A percentile compares a stretch with the other conserved stretches of the same genome.
These are phyloP conservation scores for Nemoura dubitans DNA, from an alignment of 2,888 invertebrate species.

Conservation along the genomic window DNA sequence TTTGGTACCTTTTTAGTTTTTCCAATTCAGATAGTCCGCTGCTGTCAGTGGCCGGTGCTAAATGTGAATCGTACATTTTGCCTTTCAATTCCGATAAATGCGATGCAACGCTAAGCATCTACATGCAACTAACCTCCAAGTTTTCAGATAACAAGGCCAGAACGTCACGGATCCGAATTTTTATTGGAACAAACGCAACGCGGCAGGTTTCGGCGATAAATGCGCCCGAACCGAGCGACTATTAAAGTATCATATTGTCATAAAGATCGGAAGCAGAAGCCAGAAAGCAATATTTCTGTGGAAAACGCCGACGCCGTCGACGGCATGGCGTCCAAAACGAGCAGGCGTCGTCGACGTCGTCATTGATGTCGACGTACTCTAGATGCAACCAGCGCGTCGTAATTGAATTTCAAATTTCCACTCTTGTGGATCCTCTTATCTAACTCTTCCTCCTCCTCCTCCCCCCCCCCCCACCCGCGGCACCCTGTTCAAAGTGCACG, in stretches of 20 bases:
- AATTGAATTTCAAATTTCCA: constrained; percentile 39
- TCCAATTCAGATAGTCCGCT: no score
- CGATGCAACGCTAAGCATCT: no score
- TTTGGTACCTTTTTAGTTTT: no score
- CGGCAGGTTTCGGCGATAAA: not conserved
- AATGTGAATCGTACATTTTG: no score
- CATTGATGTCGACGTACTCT: not conserved
- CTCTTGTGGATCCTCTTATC: constrained; percentile 36
- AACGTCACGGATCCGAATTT: not conserved
- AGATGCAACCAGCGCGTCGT: not conserved
- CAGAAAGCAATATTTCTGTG: not conserved
- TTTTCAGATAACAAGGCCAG: not conserved
- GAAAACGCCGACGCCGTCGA: constrained; percentile 2
- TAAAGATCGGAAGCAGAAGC: not conserved
- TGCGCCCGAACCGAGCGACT: not conserved
- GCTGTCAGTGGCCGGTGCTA: no score
- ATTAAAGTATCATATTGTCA: not conserved
- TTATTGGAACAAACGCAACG: not conserved
- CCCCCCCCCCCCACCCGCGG: not conserved
- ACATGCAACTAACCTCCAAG: no score
- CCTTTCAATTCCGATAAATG: no score
- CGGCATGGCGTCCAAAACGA: not conserved
- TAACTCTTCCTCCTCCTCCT: not conserved
- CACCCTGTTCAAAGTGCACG: not conserved
- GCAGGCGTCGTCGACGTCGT: not conserved